Evolutionary conservation across 2,888 invertebrate species (phyloP).

Genomic region (Dichetophora obliterata): DNA sequence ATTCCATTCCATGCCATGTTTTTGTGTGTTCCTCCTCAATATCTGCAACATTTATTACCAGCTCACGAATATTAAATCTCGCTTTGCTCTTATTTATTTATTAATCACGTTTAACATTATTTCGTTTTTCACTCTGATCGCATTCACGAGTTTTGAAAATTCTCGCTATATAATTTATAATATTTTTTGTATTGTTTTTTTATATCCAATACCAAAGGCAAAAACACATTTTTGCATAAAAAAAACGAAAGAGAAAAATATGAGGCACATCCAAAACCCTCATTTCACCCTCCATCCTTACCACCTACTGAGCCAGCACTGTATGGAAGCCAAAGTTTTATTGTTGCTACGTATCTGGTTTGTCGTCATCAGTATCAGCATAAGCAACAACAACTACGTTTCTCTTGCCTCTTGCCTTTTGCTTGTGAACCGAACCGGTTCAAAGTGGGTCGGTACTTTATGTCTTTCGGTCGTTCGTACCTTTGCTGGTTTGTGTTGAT

Average conservation of each 20-base stretch:
- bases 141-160: conserved; percentile 1
- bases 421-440: conserved; percentile 56
- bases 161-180: not conserved
- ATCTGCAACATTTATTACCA: conserved; percentile 9
- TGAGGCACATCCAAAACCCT: conserved; percentile 5
- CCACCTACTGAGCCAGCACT: no score
- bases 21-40: not conserved
- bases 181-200: not conserved
- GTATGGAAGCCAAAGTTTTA: not conserved
- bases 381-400: conserved; percentile 26
- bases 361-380: conserved; percentile 27
- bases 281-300: not conserved
- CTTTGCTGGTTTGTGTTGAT: conserved; percentile 13
- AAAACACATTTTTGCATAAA: not conserved
- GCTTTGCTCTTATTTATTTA: conserved; percentile 21
- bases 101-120: conserved; percentile 10
- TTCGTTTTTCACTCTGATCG: not conserved
- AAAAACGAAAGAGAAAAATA: not conserved
- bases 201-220: not conserved
- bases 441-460: conserved; percentile 63
- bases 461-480: conserved; percentile 59
- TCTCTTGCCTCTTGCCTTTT: conserved; percentile 10
- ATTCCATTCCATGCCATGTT: not conserved
- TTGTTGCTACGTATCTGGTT: conserved; percentile 26
- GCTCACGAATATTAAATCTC: not conserved